A percentile compares a stretch with the other conserved stretches of the same genome.
Evolutionary conservation across 2,797 vertebrate genomes (phyloP).

Genomic region (Myiotriccus ornatus): DNA sequence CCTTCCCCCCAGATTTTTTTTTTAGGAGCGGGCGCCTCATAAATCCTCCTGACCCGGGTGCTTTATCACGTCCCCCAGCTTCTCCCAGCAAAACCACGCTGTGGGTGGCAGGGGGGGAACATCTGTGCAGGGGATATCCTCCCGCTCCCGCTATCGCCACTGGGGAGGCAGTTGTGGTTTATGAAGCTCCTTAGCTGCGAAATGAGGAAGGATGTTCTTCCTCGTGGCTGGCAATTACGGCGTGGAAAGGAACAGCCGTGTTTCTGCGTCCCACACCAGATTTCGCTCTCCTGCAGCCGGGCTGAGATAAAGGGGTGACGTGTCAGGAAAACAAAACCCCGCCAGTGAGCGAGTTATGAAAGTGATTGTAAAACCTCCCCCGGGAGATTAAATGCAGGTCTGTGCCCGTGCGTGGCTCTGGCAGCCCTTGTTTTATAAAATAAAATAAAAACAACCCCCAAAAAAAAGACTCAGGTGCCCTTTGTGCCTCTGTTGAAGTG

Average conservation of each 20-base stretch:
- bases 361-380: background rate
- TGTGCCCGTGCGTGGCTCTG: background rate
- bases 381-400: background rate
- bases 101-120: background rate
- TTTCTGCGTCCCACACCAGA: conserved; percentile 11
- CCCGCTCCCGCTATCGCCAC: background rate
- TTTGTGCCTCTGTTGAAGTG: conserved; percentile 27
- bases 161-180: conserved; percentile 57
- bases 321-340: background rate
- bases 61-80: background rate
- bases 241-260: conserved; percentile 28
- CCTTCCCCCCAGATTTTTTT: background rate
- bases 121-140: conserved; percentile 26
- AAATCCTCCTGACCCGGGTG: background rate
- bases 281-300: background rate
- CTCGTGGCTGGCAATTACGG: conserved; percentile 34
- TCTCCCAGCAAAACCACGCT: background rate
- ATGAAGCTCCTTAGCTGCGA: background rate
- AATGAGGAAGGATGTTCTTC: conserved; percentile 68
- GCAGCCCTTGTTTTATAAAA: conserved; percentile 51
- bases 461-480: fast-evolving
- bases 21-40: background rate
- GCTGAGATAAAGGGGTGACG: background rate
- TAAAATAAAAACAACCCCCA: background rate
- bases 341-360: background rate